Conservation (phyloP, 53 echinoderm and acorn worm species). For the Actinopyga echinites region DNA sequence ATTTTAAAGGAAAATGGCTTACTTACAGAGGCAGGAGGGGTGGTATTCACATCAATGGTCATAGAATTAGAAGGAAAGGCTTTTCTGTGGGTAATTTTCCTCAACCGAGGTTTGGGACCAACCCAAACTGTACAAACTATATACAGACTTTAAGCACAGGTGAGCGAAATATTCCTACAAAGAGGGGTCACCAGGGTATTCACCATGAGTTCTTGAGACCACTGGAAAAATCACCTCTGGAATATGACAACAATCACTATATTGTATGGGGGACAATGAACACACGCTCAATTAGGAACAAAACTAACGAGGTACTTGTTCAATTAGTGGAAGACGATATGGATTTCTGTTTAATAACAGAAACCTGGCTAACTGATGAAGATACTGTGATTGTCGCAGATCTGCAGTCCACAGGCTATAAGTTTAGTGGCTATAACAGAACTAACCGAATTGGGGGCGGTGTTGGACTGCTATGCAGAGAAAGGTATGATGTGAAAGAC, state of each 20-base stretch:
- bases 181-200: too few relatives aligned
- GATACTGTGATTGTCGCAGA: not conserved
- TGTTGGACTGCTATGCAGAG: not conserved
- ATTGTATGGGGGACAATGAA: not conserved
- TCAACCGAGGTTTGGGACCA: too few relatives aligned
- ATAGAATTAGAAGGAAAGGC: too few relatives aligned
- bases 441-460: not conserved
- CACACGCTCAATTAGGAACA: not conserved
- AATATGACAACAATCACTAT: not conserved
- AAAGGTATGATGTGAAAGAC: not conserved
- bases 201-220: too few relatives aligned
- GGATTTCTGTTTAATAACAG: conserved; percentile 2
- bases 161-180: too few relatives aligned
- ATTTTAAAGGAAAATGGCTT: not conserved
- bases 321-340: not conserved
- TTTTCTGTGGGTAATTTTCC: too few relatives aligned
- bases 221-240: not conserved
- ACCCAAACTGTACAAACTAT: too few relatives aligned
- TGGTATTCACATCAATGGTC: not conserved
- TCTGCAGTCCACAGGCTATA: not conserved
- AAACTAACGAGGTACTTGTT: not conserved
- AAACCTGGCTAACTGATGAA: not conserved
- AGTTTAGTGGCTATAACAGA: not conserved
- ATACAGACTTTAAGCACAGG: too few relatives aligned
- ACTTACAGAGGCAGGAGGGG: not conserved